Evolutionary conservation across 2,888 invertebrate genomes (phyloP).

Genomic region (Sphecodes monilicornis): DNA sequence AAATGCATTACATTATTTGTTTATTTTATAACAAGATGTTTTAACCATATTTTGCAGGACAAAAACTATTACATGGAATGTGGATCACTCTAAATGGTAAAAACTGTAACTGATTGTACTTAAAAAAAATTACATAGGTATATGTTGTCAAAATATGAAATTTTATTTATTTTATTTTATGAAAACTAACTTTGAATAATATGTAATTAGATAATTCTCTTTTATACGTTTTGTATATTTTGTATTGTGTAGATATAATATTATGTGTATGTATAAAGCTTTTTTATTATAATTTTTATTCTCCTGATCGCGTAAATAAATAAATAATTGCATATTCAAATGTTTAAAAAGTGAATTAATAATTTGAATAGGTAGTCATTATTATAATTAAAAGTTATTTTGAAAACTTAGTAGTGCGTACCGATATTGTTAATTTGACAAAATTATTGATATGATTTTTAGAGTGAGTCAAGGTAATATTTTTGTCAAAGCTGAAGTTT

Average conservation of each 20-base stretch:
- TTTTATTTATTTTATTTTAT: slow-evolving; percentile 27
- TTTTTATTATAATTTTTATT: slow-evolving; percentile 23
- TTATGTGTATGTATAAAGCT: slow-evolving; percentile 17
- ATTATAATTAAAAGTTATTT: background rate
- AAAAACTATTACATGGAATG: slow-evolving; percentile 94
- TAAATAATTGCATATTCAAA: slow-evolving; percentile 3
- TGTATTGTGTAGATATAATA: slow-evolving; percentile 18
- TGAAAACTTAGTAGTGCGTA: slow-evolving; percentile 9
- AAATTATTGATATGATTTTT: slow-evolving; percentile 17
- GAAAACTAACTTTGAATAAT: slow-evolving; percentile 13
- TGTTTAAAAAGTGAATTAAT: slow-evolving; percentile 10
- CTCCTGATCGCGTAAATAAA: background rate
- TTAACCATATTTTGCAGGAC: slow-evolving; percentile 91
- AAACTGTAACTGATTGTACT: slow-evolving; percentile 62
- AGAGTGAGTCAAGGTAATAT: slow-evolving; percentile 17
- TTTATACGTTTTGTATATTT: background rate
- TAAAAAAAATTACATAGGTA: slow-evolving; percentile 40
- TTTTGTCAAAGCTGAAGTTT: background rate
- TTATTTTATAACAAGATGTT: slow-evolving; percentile 70
- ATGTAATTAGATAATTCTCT: background rate
- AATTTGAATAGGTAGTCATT: background rate
- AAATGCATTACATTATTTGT: slow-evolving; percentile 52
- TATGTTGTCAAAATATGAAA: slow-evolving; percentile 35
- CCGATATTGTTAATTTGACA: background rate
- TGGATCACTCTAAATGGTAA: slow-evolving; percentile 93